These are phyloP conservation scores for Cinara cedri DNA, from an alignment of 2,888 invertebrate genomes.

Conservation along the genomic window DNA sequence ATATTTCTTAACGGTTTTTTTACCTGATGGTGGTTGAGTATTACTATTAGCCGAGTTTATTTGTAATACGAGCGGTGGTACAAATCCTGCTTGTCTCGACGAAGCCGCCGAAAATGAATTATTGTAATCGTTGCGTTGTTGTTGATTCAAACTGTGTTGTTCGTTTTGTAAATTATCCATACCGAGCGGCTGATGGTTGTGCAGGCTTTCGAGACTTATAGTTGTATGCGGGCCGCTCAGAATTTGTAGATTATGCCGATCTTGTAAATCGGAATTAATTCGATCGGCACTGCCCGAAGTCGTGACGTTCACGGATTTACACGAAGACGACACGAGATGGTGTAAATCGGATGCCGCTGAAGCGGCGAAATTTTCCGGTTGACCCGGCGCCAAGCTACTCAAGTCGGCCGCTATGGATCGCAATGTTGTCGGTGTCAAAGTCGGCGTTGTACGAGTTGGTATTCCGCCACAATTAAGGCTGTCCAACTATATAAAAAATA, in stretches of 20 bases:
- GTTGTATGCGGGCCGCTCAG: not conserved
- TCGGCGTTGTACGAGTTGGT: conserved; percentile 90
- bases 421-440: conserved; percentile 88
- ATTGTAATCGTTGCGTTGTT: conserved; percentile 37
- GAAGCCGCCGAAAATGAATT: conserved; percentile 27
- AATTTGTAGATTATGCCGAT: conserved; percentile 6
- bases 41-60: conserved; percentile 12
- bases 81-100: conserved; percentile 75
- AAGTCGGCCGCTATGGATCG: conserved; percentile 67
- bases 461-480: conserved; percentile 69
- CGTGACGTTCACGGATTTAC: not conserved
- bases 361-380: conserved; percentile 34
- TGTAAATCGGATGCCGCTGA: conserved; percentile 31
- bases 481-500: conserved; percentile 61
- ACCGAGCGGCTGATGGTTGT: conserved; percentile 8
- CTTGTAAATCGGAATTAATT: conserved; percentile 24
- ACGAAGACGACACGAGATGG: conserved; percentile 35
- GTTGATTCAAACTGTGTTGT: conserved; percentile 33
- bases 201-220: conserved; percentile 21
- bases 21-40: conserved; percentile 31
- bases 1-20: too few relatives aligned
- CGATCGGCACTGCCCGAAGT: not conserved
- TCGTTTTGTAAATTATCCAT: conserved; percentile 16
- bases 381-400: not conserved
- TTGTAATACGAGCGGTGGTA: conserved; percentile 74